Base-by-base conservation (phyloP, 1,140 invertebrate species). In the Microplitis demolitor region DNA sequence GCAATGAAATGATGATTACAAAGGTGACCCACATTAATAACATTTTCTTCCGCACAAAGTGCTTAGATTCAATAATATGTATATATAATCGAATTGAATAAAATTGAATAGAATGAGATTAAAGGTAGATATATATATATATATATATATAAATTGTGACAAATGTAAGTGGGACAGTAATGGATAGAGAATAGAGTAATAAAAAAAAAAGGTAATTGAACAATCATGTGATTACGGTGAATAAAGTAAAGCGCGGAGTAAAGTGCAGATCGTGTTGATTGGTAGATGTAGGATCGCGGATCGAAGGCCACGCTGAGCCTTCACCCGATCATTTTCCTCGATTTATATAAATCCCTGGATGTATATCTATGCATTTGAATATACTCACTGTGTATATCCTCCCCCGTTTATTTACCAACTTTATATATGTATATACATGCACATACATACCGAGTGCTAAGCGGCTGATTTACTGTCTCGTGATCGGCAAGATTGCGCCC, bases 1-100 rank as follows among this genome's bases (percentile, higher is more conserved):
- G 24, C 24, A 71, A 71, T 33, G 50, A 71, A 71, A 64, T 71
- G 64, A 71, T 71, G 61, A 71, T 71, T 71, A 63, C 61, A 66
- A 71, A 71, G 69, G 50, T 71, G 69, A 71, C 69, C 69, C 69
- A 71, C 6, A 71, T 71, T 9, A 13, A 34, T n/a, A 13, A 14
- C 51, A 24, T 71, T 64, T 53, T 35, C 69, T 71, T 64, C 62
- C 62, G 69, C 61, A 71, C 64, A 45, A 45, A 45, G 39, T 45
- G 11, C 39, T 11, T 45, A 2, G 39, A 45, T 45, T 45, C 39
- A 51, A 37, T 66, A 31, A 63, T 50, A 16, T 71, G 24, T 69
- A 60, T 69, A 24, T 45, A 11, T 45, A 45, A 45, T 45, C 39
- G 39, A 45, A 45, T 45, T 45, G 39, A 45, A 45, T 45, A 45